Evolutionary conservation across 2,113 vertebrate species (phyloP).

Genomic region (Corythornis madagascariensis): DNA sequence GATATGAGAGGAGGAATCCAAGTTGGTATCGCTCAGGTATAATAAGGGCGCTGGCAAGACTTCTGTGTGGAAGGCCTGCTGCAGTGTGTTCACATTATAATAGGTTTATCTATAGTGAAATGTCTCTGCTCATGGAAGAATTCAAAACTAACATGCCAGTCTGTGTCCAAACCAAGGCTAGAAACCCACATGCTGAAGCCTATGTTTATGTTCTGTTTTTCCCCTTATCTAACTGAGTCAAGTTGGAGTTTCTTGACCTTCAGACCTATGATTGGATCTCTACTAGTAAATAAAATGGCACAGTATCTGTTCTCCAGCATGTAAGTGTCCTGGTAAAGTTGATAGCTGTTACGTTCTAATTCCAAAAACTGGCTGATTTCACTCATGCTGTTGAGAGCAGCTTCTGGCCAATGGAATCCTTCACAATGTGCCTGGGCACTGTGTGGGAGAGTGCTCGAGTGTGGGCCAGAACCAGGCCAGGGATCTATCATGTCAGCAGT

Average conservation of each 20-base stretch:
- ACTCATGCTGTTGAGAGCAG: background rate
- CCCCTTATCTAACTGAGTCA: background rate
- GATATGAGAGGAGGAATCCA: background rate
- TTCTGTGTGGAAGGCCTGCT: background rate
- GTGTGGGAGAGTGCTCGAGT: background rate
- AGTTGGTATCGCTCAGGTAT: slow-evolving; percentile 6
- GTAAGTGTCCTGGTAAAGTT: background rate
- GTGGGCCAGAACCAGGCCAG: background rate
- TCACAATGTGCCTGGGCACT: background rate
- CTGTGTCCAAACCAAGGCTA: background rate
- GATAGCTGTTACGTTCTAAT: background rate
- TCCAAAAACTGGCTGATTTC: background rate
- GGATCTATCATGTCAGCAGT: background rate
- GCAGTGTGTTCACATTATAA: background rate
- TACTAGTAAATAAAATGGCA: background rate
- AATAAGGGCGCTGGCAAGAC: background rate
- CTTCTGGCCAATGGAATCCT: background rate
- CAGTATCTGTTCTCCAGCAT: background rate
- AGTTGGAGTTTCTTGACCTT: background rate
- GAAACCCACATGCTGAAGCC: background rate
- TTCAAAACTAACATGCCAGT: background rate
- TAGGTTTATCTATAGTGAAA: slow-evolving; percentile 16
- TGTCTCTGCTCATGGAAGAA: background rate
- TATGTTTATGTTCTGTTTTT: background rate
- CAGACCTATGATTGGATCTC: background rate